These are phyloP conservation scores for Sprattus sprattus DNA, from an alignment of 2,113 vertebrate genomes.

Conservation along the genomic window DNA sequence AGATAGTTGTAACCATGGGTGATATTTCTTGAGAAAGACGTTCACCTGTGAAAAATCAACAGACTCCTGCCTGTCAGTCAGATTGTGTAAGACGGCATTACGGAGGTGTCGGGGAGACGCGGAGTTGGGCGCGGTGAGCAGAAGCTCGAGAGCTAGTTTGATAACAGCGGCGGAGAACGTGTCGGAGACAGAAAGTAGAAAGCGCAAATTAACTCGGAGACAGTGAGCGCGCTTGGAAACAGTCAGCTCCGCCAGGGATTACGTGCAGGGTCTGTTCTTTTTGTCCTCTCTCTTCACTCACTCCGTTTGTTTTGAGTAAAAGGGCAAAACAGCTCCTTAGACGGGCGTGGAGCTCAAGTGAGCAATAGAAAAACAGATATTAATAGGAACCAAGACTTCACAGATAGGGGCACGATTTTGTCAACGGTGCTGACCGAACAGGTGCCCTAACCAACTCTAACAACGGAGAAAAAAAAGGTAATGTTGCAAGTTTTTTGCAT, in stretches of 20 bases:
- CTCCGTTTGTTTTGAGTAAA: not conserved
- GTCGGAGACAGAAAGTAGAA: not conserved
- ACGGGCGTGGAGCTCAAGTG: not conserved
- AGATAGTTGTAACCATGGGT: not conserved
- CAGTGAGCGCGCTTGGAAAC: not conserved
- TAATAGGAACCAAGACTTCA: not conserved
- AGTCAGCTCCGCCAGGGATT: not conserved
- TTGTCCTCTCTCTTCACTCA: not conserved
- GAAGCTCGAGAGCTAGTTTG: not conserved
- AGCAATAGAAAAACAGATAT: not conserved
- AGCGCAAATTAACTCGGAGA: not conserved
- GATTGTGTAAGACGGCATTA: not conserved
- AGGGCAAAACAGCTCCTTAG: not conserved
- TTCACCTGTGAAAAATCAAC: not conserved
- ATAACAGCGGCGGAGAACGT: not conserved
- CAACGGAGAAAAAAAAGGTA: not conserved
- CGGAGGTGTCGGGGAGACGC: too few species aligned
- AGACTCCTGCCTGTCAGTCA: not conserved
- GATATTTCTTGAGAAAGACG: not conserved
- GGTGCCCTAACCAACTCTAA: not conserved
- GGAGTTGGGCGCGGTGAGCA: not conserved
- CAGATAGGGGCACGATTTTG: not conserved
- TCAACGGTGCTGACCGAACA: not conserved
- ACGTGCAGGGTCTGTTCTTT: not conserved
- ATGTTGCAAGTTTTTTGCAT: not conserved